These are phyloP conservation scores for Tyrannus savana DNA, from an alignment of 2,113 vertebrate genomes.

Conservation along the genomic window DNA sequence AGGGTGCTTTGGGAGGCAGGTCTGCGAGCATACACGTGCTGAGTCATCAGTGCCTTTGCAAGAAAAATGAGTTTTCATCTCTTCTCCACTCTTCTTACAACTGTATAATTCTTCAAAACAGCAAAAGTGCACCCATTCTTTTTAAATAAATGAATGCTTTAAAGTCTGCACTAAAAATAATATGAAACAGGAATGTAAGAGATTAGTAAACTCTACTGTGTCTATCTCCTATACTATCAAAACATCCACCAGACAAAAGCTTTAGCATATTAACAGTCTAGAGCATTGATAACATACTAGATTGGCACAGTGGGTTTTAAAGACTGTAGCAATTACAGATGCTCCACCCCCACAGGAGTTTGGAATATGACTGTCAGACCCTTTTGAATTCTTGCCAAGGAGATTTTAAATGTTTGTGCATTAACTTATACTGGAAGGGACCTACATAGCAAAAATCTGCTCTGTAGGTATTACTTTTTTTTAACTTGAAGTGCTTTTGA, in stretches of 20 bases:
- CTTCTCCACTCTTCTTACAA: not conserved
- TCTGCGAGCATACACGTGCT: fast-evolving
- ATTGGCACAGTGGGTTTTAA: not conserved
- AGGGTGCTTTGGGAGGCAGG: not conserved
- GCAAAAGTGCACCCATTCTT: not conserved
- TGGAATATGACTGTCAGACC: not conserved
- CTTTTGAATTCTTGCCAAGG: not conserved
- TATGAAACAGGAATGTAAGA: not conserved
- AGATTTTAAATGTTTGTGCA: not conserved
- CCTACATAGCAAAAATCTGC: not conserved
- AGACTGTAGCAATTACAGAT: not conserved
- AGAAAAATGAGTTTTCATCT: not conserved
- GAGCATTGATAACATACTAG: not conserved
- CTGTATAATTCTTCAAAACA: not conserved
- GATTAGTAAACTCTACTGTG: not conserved
- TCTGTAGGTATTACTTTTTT: not conserved
- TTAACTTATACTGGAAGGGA: not conserved
- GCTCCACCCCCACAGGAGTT: not conserved
- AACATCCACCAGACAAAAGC: not conserved
- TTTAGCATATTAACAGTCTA: not conserved
- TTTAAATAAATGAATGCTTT: not conserved
- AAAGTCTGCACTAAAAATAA: not conserved
- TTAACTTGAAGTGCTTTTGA: not conserved
- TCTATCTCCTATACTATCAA: not conserved
- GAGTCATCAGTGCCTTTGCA: not conserved